A percentile compares a stretch with the other conserved stretches of the same genome.
Conservation (phyloP, 2,113 vertebrate genomes). For the Nestor notabilis region DNA sequence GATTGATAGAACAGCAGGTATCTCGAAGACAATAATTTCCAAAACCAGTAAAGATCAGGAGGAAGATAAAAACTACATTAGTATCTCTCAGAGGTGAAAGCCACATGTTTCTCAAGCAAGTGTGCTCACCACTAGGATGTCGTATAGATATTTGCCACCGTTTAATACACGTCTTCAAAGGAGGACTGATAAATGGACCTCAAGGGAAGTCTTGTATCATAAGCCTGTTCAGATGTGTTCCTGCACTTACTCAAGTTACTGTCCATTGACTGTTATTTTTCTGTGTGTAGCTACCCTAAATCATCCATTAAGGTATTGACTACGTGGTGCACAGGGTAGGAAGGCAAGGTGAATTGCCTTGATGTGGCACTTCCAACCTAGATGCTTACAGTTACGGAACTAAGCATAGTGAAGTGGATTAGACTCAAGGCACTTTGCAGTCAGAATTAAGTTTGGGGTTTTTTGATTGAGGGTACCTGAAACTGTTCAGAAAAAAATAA, state of each 20-base stretch:
- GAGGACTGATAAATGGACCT: not conserved
- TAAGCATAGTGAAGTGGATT: not conserved
- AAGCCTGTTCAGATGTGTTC: not conserved
- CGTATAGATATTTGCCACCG: too few species aligned
- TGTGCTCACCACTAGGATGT: not conserved
- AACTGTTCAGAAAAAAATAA: not conserved
- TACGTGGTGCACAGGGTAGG: fast-evolving
- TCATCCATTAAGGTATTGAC: not conserved
- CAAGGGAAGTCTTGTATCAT: not conserved
- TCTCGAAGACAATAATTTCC: fast-evolving
- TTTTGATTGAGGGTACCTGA: not conserved
- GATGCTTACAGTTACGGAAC: not conserved
- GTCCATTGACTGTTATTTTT: not conserved
- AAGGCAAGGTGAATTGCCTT: not conserved
- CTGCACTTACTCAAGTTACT: not conserved
- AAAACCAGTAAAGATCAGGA: not conserved
- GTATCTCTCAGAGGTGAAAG: not conserved
- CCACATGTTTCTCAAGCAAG: not conserved
- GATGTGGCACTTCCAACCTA: not conserved
- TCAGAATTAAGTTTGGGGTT: not conserved
- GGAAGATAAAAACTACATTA: not conserved
- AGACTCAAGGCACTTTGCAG: not conserved
- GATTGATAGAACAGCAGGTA: not conserved
- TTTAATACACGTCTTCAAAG: not conserved
- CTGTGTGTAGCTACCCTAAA: not conserved